Evolutionary conservation across 2,888 invertebrate species (phyloP).

Genomic region (Myopa testacea): DNA sequence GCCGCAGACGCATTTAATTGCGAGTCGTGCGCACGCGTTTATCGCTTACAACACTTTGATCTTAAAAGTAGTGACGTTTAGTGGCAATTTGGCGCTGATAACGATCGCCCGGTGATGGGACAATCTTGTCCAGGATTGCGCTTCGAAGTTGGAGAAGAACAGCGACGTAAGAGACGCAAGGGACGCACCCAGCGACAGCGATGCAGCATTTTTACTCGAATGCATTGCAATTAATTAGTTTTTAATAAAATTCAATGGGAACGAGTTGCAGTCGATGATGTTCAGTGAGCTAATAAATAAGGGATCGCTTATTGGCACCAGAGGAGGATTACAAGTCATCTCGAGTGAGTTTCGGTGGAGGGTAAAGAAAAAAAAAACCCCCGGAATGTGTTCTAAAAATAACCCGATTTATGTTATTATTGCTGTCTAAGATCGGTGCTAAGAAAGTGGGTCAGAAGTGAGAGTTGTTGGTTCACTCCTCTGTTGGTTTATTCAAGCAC

Average conservation of each 20-base stretch:
- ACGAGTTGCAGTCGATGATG: not conserved
- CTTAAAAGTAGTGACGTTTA: constrained; percentile 67
- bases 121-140: constrained; percentile 66
- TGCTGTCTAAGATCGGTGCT: no score
- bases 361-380: no score
- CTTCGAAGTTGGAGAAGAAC: not conserved
- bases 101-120: constrained; percentile 64
- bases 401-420: no score
- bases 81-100: constrained; percentile 65
- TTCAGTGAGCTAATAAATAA: no score
- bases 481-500: not conserved
- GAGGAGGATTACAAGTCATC: no score
- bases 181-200: not conserved
- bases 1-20: constrained; percentile 58
- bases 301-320: no score
- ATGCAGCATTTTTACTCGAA: not conserved
- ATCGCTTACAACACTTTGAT: constrained; percentile 66
- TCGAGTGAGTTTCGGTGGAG: no score
- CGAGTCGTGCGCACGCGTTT: constrained; percentile 57
- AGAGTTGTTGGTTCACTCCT: no score
- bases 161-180: not conserved
- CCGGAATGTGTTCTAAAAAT: no score
- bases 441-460: not conserved
- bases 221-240: not conserved
- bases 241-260: not conserved